Evolutionary conservation across 2,113 vertebrate genomes (phyloP).

Genomic region (Gnathonemus echidnorhynchus): DNA sequence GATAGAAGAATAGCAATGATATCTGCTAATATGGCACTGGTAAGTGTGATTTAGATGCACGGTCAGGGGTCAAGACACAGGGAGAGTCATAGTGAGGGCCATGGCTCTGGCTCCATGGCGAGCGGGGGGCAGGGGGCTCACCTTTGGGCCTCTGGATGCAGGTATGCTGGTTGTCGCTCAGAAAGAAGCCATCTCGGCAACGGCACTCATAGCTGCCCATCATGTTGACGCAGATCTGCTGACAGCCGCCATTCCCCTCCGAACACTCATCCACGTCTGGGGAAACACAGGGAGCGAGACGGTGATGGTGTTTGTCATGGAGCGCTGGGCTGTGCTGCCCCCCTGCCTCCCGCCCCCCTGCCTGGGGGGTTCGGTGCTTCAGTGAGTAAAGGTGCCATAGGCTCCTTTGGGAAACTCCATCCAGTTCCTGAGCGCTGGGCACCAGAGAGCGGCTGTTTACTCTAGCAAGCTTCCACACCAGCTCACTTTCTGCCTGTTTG

Average conservation of each 20-base stretch:
- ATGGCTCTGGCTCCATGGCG: background rate
- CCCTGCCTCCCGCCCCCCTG: background rate
- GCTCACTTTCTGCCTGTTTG: constrained; percentile 67
- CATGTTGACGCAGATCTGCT: constrained; percentile 97
- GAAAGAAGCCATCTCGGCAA: constrained; percentile 92
- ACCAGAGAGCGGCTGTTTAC: constrained; percentile 25
- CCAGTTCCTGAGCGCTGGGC: constrained; percentile 49
- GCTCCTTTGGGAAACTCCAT: constrained; percentile 43
- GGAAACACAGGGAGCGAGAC: constrained; percentile 8
- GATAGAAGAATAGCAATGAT: background rate
- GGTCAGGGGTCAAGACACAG: background rate
- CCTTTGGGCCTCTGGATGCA: constrained; percentile 97
- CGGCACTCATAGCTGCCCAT: constrained; percentile 98
- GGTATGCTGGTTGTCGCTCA: constrained; percentile 98
- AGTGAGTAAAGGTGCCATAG: background rate
- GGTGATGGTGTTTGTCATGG: background rate
- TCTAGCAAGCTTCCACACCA: constrained; percentile 19
- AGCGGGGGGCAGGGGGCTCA: constrained; percentile 39
- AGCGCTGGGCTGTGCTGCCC: background rate
- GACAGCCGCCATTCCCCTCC: constrained; percentile 90
- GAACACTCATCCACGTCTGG: constrained; percentile 93
- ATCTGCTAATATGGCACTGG: background rate
- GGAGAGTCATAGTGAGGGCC: constrained; percentile 33
- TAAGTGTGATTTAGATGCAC: background rate
- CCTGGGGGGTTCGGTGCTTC: no score